phyloP scores from a whole-genome alignment of 37 sponge, comb jelly and placozoan genomes.

The Agelas oroides region DNA sequence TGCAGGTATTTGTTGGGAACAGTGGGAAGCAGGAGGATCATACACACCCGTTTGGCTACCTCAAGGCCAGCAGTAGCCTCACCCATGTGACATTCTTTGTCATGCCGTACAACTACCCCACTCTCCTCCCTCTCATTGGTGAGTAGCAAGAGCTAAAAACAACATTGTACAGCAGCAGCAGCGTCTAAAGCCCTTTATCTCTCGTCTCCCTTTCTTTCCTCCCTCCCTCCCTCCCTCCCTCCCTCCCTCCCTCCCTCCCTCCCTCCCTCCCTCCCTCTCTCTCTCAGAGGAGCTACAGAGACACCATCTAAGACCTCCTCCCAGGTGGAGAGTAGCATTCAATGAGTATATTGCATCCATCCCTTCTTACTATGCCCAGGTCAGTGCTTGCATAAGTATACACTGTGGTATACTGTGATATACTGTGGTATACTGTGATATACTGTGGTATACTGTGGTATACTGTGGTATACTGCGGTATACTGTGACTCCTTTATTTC shows the following conservation, averaged over 20 bases:
- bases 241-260: conserved; percentile 1
- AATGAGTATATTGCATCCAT: conserved; percentile 76
- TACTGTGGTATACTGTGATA: too few relatives aligned
- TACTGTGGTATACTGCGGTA: too few relatives aligned
- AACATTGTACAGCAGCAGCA: too few relatives aligned
- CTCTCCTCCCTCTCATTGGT: conserved; percentile 92
- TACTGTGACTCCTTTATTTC: neutral
- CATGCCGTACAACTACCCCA: conserved; percentile 97
- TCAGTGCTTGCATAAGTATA: conserved; percentile 16
- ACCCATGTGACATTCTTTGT: conserved; percentile 87
- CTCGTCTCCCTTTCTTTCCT: neutral
- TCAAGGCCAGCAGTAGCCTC: conserved; percentile 90
- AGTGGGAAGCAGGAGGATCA: conserved; percentile 74
- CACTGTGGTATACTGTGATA: too few relatives aligned
- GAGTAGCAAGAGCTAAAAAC: conserved; percentile 43
- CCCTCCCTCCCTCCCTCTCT: neutral
- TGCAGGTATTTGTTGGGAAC: conserved; percentile 81
- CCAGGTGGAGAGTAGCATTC: conserved; percentile 85
- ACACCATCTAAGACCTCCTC: conserved; percentile 59
- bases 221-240: neutral
- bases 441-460: too few relatives aligned
- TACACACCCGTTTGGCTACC: conserved; percentile 96
- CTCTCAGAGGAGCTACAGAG: conserved; percentile 70
- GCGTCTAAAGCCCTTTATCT: too few relatives aligned
- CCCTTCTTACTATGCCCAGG: conserved; percentile 89